Base-by-base conservation (phyloP, 2,113 vertebrate species). In the Pungitius pungitius region DNA sequence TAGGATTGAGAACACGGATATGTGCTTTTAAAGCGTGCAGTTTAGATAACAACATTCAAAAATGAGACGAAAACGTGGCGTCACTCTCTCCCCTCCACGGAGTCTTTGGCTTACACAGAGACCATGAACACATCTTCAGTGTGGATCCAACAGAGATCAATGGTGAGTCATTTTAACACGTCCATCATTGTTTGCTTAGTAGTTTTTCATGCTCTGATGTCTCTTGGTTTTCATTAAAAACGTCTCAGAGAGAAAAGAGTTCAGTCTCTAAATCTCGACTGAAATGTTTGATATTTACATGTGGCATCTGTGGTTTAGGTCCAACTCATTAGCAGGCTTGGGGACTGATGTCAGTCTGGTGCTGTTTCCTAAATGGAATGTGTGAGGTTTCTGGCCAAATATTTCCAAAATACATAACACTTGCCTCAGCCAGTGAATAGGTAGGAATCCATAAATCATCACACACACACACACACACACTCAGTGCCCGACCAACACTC, bases 211-310 rank as follows among this genome's bases (percentile, higher is more conserved):
- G 80, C 47, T 78, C 69, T 2, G 65, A 60, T 80, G 76, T 78
- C 58, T 73, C 45, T 77, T 62, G 43, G 64, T 71, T 78, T 89
- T 84, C 43, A 69, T 76, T 76, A 54, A 80, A 80, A 71, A 75
- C 30, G 59, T 61, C 57, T 80, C 52, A 3, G 35, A 74, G 61
- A 85, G 57, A 63, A 81, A 54, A 7, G 43, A 51, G 52, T 60
- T 67, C 26, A 66, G 61, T 74, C 77, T 76, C 26, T 63, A 42
- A 85, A 37, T 65, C 66, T 82, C 68, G 42, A 66, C 52, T 75
- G 64, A 81, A 75, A 75, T 77, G 83, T 65, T 76, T 67, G 26
- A 79, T 87, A 78, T 90, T 83, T 88, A 87, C 84, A 89, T 78
- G 54, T 88, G 84, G 77, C 76, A 77, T 85, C 80, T 65, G 73